These are phyloP conservation scores for Peromyscus aztecus DNA, from an alignment of 2,797 vertebrate species.

Conservation along the genomic window DNA sequence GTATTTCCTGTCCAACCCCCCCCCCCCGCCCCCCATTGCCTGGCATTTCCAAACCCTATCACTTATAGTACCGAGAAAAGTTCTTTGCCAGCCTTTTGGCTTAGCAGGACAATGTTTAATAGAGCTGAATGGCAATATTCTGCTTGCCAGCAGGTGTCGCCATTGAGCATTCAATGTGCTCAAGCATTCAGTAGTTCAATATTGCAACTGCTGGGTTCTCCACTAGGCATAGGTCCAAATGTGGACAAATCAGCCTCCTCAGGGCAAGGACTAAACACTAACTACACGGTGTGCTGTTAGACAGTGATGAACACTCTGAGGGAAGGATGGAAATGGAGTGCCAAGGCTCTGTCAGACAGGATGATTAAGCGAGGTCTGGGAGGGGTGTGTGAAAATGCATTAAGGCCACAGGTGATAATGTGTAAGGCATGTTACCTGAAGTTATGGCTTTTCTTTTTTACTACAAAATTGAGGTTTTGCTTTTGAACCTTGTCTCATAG, in stretches of 20 bases:
- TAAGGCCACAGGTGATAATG: neutral
- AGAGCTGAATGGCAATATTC: constrained; percentile 69
- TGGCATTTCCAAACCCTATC: constrained; percentile 10
- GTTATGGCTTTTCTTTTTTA: neutral
- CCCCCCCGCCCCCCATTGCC: neutral
- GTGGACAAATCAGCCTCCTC: neutral
- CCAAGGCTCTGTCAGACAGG: neutral
- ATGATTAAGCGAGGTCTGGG: neutral
- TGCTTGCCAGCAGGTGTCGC: constrained; percentile 62
- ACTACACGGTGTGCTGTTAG: neutral
- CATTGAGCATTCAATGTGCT: neutral
- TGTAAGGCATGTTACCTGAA: neutral
- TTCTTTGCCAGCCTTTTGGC: neutral
- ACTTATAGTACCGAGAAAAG: neutral
- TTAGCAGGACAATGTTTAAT: constrained; percentile 22
- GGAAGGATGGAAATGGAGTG: neutral
- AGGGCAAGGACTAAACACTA: neutral
- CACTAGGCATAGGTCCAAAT: neutral
- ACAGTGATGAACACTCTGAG: neutral
- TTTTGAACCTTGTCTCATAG: neutral
- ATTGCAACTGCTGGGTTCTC: neutral
- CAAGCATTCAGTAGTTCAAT: neutral
- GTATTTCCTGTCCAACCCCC: neutral
- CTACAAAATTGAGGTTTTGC: constrained; percentile 38
- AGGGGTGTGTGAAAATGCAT: neutral